phyloP scores from a whole-genome alignment of 1,140 invertebrate genomes.

The Monomorium pharaonis region DNA sequence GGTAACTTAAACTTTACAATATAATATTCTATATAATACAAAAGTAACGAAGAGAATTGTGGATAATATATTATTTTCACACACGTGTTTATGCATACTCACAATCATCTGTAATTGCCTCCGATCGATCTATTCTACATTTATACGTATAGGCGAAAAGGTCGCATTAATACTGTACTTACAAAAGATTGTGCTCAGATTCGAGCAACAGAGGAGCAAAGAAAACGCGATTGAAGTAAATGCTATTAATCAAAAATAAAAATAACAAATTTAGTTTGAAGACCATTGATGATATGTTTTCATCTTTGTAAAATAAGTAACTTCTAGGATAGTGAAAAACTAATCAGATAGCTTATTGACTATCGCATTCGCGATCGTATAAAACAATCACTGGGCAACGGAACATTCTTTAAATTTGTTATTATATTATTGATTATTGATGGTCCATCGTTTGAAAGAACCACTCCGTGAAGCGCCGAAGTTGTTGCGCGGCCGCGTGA shows the following conservation, averaged over 20 bases:
- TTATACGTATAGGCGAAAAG: conserved; percentile 21
- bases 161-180: conserved; percentile 80
- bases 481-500: conserved; percentile 94
- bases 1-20: conserved; percentile 74
- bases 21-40: conserved; percentile 62
- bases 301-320: conserved; percentile 24
- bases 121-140: conserved; percentile 26
- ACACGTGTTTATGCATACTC: not conserved
- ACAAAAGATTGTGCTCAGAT: conserved; percentile 38
- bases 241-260: not conserved
- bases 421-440: conserved; percentile 83
- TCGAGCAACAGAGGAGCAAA: conserved; percentile 18
- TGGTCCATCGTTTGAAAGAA: conserved; percentile 95
- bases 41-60: not conserved
- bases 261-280: not conserved
- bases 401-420: not conserved
- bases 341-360: conserved; percentile 30
- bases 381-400: not conserved
- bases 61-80: not conserved
- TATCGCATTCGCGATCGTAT: not conserved
- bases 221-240: conserved; percentile 8
- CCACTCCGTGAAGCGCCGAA: conserved; percentile 96
- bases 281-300: not conserved
- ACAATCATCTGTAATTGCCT: not conserved
- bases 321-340: not conserved